phyloP scores from a whole-genome alignment of 92 coral and sea anemone genomes.

The Umimayanthus kanabou region DNA sequence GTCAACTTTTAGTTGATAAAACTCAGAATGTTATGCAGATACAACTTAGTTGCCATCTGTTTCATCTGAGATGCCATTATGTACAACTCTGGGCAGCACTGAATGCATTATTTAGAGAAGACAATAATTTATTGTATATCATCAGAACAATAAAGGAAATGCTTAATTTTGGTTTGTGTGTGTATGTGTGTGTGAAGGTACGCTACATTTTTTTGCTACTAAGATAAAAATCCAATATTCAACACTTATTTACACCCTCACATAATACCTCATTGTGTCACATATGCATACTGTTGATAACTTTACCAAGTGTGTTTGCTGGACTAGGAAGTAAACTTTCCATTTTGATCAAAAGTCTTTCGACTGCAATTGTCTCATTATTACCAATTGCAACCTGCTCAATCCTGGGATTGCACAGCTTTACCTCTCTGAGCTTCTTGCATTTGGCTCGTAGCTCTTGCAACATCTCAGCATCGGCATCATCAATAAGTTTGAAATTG shows the following conservation, averaged over 20 bases:
- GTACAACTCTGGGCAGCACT: not conserved
- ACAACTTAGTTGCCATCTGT: constrained; percentile 14
- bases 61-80: not conserved
- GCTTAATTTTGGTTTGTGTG: no score
- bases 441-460: constrained; percentile 88
- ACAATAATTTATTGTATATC: not conserved
- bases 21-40: not conserved
- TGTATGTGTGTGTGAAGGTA: not conserved
- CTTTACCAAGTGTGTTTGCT: constrained; percentile 88
- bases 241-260: constrained; percentile 13
- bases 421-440: constrained; percentile 85
- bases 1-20: constrained; percentile 29
- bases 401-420: constrained; percentile 93
- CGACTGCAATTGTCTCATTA: constrained; percentile 95
- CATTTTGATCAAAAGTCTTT: constrained; percentile 93
- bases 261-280: constrained; percentile 40
- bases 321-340: constrained; percentile 95
- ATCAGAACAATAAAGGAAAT: not conserved
- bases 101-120: not conserved
- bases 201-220: not conserved
- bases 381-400: constrained; percentile 98
- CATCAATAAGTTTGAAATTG: constrained; percentile 85
- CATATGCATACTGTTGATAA: constrained; percentile 73
- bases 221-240: constrained; percentile 10
- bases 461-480: constrained; percentile 72